phyloP scores from a whole-genome alignment of 2,888 invertebrate species.

The Quadroppia sp. region DNA sequence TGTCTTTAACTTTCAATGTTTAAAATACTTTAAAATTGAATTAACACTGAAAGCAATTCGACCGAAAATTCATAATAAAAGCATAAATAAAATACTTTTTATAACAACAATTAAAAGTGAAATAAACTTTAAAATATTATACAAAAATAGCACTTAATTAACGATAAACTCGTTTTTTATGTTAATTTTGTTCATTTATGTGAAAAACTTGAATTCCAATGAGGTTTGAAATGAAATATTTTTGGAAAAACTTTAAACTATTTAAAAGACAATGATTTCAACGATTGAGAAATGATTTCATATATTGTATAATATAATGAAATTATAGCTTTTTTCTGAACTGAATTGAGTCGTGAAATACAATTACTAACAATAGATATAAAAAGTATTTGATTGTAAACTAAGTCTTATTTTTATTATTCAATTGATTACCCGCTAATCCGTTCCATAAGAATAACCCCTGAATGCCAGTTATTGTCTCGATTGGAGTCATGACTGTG shows the following conservation, averaged over 20 bases:
- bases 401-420: background rate
- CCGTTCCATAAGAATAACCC: slow-evolving; percentile 74
- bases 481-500: slow-evolving; percentile 68
- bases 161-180: slow-evolving; percentile 7
- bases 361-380: background rate
- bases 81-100: background rate
- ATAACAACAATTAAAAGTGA: background rate
- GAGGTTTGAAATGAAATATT: background rate
- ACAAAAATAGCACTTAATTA: background rate
- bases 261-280: background rate
- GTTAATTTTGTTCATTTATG: background rate
- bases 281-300: too few species aligned
- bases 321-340: background rate
- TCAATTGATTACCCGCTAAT: slow-evolving; percentile 62
- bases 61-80: background rate
- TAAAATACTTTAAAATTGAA: background rate
- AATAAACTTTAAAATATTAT: slow-evolving; percentile 2
- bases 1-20: too few species aligned
- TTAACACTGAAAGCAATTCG: background rate
- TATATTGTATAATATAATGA: too few species aligned
- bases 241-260: background rate
- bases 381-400: background rate
- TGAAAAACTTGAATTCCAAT: background rate
- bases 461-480: slow-evolving; percentile 63
- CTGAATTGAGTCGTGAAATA: background rate